These are phyloP conservation scores for Drosophila multiciliata DNA, from an alignment of 2,888 invertebrate genomes.

Conservation along the genomic window DNA sequence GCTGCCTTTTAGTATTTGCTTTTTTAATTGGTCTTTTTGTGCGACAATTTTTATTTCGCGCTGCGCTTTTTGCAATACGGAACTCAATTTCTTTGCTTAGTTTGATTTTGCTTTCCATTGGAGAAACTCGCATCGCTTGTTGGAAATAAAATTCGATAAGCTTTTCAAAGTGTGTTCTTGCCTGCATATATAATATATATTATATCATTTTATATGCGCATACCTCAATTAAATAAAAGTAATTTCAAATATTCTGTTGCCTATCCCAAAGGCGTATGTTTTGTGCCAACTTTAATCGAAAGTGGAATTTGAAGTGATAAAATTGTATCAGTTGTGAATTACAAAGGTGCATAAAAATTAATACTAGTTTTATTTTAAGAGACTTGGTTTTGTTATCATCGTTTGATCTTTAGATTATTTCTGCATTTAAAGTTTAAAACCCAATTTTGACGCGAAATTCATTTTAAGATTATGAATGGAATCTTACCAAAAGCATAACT, in stretches of 20 bases:
- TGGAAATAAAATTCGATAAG: not conserved
- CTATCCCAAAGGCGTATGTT: slow-evolving; percentile 48
- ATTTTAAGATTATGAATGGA: not conserved
- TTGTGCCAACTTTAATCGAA: slow-evolving; percentile 14
- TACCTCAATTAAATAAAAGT: not conserved
- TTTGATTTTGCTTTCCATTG: slow-evolving; percentile 31
- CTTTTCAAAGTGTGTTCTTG: not conserved
- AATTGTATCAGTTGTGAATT: not conserved
- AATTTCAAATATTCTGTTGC: slow-evolving; percentile 35
- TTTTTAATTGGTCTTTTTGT: slow-evolving; percentile 47
- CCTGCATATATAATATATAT: not conserved
- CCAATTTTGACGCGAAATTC: not conserved
- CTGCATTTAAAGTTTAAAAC: not conserved
- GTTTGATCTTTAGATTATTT: not conserved
- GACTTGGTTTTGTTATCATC: not conserved
- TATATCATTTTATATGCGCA: not conserved
- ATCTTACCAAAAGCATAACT: not conserved
- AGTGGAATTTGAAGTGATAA: not conserved
- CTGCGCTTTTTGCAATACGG: slow-evolving; percentile 70
- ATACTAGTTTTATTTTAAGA: not conserved
- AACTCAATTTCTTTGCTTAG: slow-evolving; percentile 44
- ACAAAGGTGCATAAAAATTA: not conserved
- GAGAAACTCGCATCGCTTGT: slow-evolving; percentile 23
- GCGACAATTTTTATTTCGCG: slow-evolving; percentile 46
- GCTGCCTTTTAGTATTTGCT: slow-evolving; percentile 41